Evolutionary conservation across 2,113 vertebrate genomes (phyloP), one percentile per base, ranked within the genome.

Genomic region (Ciconia stormi): DNA sequence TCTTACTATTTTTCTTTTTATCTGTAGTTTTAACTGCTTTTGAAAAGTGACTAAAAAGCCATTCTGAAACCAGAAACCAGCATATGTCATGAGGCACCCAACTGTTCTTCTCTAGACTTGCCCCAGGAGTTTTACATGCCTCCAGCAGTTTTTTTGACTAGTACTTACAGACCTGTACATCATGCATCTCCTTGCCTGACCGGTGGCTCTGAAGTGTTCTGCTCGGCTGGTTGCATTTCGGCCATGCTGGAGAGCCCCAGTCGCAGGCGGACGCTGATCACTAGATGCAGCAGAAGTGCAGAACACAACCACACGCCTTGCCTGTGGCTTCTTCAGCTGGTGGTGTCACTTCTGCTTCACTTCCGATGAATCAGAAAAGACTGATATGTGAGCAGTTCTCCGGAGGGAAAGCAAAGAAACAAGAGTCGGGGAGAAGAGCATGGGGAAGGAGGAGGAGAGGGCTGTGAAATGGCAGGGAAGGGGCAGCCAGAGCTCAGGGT

Each of bases 181-280:
- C 2, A 0, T 25, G 10, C 1, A 1, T 50, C 67, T 62, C 46
- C 46, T 5, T 36, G 40, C 36, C 49, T 87, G 63, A 22, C 10
- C 7, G 7, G n/a, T 52, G 55, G 38, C 69, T 82, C 56, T 74
- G 63, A 62, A 49, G 40, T 11, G 4, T 72, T 77, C 36, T 81
- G 42, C 56, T 73, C 5, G 2, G 17, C 69, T 71, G 82, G 32
- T 18, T 46, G 56, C 13, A 23, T 34, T 55, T n/a, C 0, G 3
- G 44, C 78, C 9, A 0, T 9, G 16, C 36, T 65, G 19, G 40
- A 82, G 11, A 46, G 32, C 50, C 62, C 16, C 25, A 40, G 62
- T 36, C 1, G 0, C 6, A 42, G 59, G 38, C 1, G 0, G 8
- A 13, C 0, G 0, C 30, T 69, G 36, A 11, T 20, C 25, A 21